Evolutionary conservation across 2,797 vertebrate genomes (phyloP).

Genomic region (Sardinella longiceps): DNA sequence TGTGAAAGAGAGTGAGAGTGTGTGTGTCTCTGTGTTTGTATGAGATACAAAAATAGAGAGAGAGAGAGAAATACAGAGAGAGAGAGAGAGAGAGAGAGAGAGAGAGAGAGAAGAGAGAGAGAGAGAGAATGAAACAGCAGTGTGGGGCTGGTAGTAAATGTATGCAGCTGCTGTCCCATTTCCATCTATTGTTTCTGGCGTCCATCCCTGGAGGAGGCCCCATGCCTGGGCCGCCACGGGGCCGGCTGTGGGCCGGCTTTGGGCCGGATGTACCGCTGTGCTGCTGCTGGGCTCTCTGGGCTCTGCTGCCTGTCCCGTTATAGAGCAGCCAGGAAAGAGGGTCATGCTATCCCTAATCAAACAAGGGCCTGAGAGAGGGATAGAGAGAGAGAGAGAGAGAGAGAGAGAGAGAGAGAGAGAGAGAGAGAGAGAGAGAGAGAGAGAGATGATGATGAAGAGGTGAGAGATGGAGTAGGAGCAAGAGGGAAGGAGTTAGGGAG

Average conservation of each 20-base stretch:
- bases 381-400: slow-evolving; percentile 4
- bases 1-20: no score
- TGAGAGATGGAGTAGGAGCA: slow-evolving; percentile 39
- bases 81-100: background rate
- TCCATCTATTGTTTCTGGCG: slow-evolving; percentile 66
- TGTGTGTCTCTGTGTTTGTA: background rate
- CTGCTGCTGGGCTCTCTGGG: no score
- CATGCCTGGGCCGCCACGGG: background rate
- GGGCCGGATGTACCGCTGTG: no score
- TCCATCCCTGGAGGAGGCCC: slow-evolving; percentile 53
- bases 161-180: slow-evolving; percentile 75
- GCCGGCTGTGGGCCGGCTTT: no score
- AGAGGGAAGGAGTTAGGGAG: slow-evolving; percentile 20
- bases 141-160: slow-evolving; percentile 59
- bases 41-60: no score
- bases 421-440: slow-evolving; percentile 38
- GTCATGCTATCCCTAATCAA: slow-evolving; percentile 65
- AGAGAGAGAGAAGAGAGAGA: background rate
- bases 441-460: slow-evolving; percentile 7
- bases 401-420: slow-evolving; percentile 43
- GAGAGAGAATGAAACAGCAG: background rate
- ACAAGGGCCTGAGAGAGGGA: slow-evolving; percentile 31
- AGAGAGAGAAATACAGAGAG: no score
- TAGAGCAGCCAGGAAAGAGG: slow-evolving; percentile 68
- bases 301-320: slow-evolving; percentile 47